These are phyloP conservation scores for Slavum lentiscoides DNA, from an alignment of 2,888 invertebrate species.

Conservation along the genomic window DNA sequence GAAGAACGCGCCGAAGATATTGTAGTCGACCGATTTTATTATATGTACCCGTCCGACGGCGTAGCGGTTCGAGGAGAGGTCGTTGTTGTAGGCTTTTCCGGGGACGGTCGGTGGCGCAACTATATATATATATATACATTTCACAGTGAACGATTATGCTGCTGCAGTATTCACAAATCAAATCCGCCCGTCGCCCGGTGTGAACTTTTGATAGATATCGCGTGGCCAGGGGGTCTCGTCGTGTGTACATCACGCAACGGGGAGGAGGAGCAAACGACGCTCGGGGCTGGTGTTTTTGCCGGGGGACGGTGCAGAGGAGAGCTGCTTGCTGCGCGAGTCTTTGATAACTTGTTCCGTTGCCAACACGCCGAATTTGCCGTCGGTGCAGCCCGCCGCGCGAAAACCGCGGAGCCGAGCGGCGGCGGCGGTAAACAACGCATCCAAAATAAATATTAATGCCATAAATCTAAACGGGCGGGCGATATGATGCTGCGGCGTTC, in stretches of 20 bases:
- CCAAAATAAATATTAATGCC: constrained; percentile 52
- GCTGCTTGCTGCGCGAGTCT: background rate
- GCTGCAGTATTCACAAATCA: constrained; percentile 36
- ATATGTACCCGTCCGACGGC: too few relatives aligned
- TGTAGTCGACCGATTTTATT: constrained; percentile 5
- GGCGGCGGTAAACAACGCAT: constrained; percentile 41
- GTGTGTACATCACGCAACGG: background rate
- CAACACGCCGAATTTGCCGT: constrained; percentile 50
- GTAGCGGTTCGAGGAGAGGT: too few relatives aligned
- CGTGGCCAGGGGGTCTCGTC: background rate
- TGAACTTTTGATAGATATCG: constrained; percentile 52
- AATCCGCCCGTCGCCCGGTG: constrained; percentile 20
- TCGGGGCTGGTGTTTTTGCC: background rate
- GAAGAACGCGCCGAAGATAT: constrained; percentile 9
- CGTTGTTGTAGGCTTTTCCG: background rate
- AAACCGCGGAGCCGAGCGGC: too few relatives aligned
- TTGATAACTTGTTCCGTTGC: constrained; percentile 52
- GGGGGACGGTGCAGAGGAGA: too few relatives aligned
- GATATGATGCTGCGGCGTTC: constrained; percentile 39
- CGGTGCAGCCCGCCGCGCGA: background rate
- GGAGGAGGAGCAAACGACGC: too few relatives aligned
- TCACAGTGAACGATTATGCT: too few relatives aligned
- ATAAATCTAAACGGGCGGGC: constrained; percentile 45
- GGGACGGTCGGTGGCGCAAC: too few relatives aligned
- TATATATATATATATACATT: too few relatives aligned